Base-by-base conservation (phyloP, 2,113 vertebrate genomes). In the Hemicordylus capensis region DNA sequence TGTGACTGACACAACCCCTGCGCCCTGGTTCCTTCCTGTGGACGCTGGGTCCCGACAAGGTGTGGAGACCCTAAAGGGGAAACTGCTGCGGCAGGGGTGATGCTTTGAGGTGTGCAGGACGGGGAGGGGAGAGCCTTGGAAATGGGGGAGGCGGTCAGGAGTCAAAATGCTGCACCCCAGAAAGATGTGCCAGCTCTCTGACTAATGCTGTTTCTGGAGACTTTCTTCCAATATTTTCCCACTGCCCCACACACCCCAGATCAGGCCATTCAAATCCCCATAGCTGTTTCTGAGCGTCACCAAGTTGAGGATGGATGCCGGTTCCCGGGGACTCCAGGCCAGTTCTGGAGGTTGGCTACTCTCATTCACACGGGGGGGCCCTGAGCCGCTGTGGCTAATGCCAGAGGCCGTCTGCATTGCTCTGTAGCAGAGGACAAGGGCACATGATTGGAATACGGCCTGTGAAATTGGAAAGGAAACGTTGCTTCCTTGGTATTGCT, bases 11-110 rank as follows among this genome's bases (percentile, higher is more conserved):
- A 78, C 2, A 64, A 63, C 76, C 84, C 78, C 15, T 6, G 5
- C 2, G 44, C 46, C 42, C 58, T 39, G 82, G 31, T 70, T 70
- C 75, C 84, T 86, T 76, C 81, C 72, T 80, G 85, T n/a, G 37
- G 78, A 88, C 85, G 58, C 85, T 85, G 72, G 75, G 84, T 81
- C 74, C 81, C 72, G n/a, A n/a, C n/a, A 75, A 70, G 1, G 17
- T 46, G 77, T 72, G 67, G 64, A 85, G 75, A 80, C 20, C 81
- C 82, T 77, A 51, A 76, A 80, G 86, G 78, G 80, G 61, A 58
- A 63, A 46, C 14, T 6, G 1, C 1, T 2, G 48, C 54, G 46
- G 81, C 74, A 59, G 58, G 51, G 31, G 20, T 7, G 22, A 31
- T 44, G 74, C n/a, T n/a, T n/a, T 54, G 42, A 88, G 63, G 42